A percentile compares a stretch with the other conserved stretches of the same genome.
These are phyloP conservation scores for Melitaea athalia DNA, from an alignment of 2,888 invertebrate genomes.

Conservation along the genomic window DNA sequence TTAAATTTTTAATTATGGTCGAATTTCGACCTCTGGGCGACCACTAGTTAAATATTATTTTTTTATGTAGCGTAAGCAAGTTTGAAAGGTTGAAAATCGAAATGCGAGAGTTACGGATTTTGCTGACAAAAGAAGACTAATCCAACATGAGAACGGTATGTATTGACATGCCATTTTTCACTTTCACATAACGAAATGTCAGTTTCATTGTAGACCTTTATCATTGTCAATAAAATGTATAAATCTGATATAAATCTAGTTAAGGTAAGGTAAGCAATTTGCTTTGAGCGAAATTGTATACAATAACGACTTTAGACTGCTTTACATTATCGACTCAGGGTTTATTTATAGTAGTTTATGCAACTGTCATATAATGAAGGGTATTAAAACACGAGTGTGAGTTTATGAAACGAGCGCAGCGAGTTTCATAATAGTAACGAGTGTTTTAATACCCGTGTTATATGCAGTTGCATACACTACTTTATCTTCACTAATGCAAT, in stretches of 20 bases:
- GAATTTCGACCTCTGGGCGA: too few species aligned
- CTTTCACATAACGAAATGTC: constrained; percentile 74
- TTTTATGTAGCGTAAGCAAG: constrained; percentile 1
- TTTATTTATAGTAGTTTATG: too few species aligned
- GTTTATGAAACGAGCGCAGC: too few species aligned
- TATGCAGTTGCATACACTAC: too few species aligned
- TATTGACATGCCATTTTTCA: constrained; percentile 60
- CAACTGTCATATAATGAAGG: too few species aligned
- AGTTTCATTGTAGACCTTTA: constrained; percentile 68
- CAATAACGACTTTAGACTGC: background rate
- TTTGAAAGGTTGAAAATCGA: constrained; percentile 16
- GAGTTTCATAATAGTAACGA: too few species aligned
- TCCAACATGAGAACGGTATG: constrained; percentile 48
- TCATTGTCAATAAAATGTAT: constrained; percentile 73
- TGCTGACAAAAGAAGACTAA: constrained; percentile 53
- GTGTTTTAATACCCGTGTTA: too few species aligned
- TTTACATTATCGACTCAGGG: background rate
- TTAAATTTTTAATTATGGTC: too few species aligned
- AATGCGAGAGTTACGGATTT: constrained; percentile 29
- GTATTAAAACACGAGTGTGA: too few species aligned
- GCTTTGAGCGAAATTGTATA: background rate
- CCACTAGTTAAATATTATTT: constrained; percentile 13
- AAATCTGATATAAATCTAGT: constrained; percentile 53
- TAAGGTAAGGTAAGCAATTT: constrained; percentile 12
- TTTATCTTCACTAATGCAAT: too few species aligned